Evolutionary conservation across 2,113 vertebrate species (phyloP).

Genomic region (Prionailurus viverrinus): DNA sequence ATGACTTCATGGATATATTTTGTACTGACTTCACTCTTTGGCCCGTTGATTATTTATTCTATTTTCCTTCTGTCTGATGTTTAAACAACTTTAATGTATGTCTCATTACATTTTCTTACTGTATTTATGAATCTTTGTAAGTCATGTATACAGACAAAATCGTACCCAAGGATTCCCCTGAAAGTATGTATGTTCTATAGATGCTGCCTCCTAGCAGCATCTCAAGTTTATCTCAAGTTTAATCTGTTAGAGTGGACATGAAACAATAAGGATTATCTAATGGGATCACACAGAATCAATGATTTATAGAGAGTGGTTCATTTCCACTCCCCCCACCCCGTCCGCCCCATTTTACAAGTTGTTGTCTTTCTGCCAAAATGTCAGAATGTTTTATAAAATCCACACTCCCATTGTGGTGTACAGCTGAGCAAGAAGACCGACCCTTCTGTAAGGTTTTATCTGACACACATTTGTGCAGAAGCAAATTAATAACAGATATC

Average conservation of each 20-base stretch:
- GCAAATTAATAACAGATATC: background rate
- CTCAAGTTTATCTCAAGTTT: background rate
- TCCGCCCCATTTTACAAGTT: background rate
- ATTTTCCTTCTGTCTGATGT: background rate
- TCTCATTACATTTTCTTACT: background rate
- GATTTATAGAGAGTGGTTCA: background rate
- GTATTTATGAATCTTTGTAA: background rate
- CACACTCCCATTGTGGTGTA: background rate
- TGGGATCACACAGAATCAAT: background rate
- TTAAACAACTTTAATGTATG: background rate
- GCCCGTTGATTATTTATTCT: background rate
- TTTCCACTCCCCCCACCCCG: background rate
- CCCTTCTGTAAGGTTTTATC: background rate
- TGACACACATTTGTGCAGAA: conserved; percentile 23
- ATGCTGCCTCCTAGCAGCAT: background rate
- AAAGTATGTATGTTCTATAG: background rate
- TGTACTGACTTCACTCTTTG: background rate
- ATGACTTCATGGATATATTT: background rate
- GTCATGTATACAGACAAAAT: background rate
- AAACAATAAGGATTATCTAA: background rate
- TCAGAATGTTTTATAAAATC: conserved; percentile 18
- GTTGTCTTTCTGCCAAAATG: conserved; percentile 24
- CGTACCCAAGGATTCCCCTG: background rate
- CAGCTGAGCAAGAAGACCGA: background rate
- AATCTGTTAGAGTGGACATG: background rate